Evolutionary conservation across 2,113 vertebrate species (phyloP).

Genomic region (Psilopsiagon aymara): DNA sequence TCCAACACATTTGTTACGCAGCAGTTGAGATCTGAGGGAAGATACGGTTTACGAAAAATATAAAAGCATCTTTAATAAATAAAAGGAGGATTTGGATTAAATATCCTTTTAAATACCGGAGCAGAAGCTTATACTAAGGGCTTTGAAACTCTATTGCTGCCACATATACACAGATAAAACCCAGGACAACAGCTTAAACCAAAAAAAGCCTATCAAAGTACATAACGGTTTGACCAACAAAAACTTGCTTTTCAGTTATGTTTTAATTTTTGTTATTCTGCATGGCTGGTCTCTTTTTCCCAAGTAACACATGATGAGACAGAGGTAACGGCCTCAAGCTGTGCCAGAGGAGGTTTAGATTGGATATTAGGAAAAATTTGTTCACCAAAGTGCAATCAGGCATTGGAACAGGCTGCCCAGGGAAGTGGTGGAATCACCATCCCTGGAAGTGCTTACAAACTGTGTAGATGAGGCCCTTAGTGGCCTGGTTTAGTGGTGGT

Average conservation of each 20-base stretch:
- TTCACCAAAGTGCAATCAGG: neutral
- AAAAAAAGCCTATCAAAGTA: neutral
- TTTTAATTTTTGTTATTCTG: neutral
- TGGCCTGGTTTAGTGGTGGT: neutral
- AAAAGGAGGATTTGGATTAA: constrained; percentile 21
- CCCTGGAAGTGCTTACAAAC: neutral
- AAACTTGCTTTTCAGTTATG: neutral
- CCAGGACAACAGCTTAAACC: neutral
- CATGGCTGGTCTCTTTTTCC: neutral
- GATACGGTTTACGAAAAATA: neutral
- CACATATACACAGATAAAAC: neutral
- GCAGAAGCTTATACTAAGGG: neutral
- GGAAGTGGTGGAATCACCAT: neutral
- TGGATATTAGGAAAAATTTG: neutral
- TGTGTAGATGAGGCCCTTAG: neutral
- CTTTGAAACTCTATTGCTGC: neutral
- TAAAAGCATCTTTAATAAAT: constrained; percentile 8
- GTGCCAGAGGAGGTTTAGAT: neutral
- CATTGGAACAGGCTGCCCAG: neutral
- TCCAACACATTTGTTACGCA: neutral
- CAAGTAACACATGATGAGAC: neutral
- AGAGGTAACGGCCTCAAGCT: neutral
- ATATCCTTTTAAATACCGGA: neutral
- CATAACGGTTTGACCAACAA: neutral
- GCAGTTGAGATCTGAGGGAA: neutral